Conservation (phyloP, 1,140 invertebrate genomes). For the Chrysomallon squamiferum region DNA sequence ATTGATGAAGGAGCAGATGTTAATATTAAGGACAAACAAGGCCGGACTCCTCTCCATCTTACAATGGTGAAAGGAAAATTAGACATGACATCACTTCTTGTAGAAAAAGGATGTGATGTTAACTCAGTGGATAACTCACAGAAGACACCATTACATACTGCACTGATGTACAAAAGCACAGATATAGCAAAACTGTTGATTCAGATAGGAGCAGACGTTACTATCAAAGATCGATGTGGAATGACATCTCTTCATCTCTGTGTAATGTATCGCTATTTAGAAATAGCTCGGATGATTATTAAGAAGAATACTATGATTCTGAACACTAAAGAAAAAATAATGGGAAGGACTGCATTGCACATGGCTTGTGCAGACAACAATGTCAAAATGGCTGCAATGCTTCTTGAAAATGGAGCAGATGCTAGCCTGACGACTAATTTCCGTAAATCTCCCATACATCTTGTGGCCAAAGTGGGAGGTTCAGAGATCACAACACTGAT, state of each 20-base stretch:
- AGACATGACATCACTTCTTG: slow-evolving; percentile 34
- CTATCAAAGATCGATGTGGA: slow-evolving; percentile 30
- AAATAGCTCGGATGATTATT: slow-evolving; percentile 43
- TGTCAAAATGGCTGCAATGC: slow-evolving; percentile 66
- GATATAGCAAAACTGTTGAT: slow-evolving; percentile 43
- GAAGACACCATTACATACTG: slow-evolving; percentile 36
- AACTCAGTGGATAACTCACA: slow-evolving; percentile 36
- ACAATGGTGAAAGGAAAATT: slow-evolving; percentile 32
- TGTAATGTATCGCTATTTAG: slow-evolving; percentile 30
- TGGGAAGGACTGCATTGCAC: slow-evolving; percentile 49
- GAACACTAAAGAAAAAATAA: slow-evolving; percentile 46
- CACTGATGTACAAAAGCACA: slow-evolving; percentile 41
- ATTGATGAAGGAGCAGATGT: slow-evolving; percentile 41
- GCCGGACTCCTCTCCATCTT: slow-evolving; percentile 42
- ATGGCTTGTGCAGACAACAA: slow-evolving; percentile 40
- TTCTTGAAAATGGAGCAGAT: slow-evolving; percentile 85
- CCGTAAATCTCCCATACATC: slow-evolving; percentile 63
- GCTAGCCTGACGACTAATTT: slow-evolving; percentile 86
- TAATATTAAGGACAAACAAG: slow-evolving; percentile 31
- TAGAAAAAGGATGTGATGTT: slow-evolving; percentile 37
- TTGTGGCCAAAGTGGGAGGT: slow-evolving; percentile 69
- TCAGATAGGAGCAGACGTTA: slow-evolving; percentile 37
- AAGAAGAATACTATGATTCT: slow-evolving; percentile 42
- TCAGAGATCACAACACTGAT: slow-evolving; percentile 76
- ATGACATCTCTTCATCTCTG: slow-evolving; percentile 43